These are phyloP conservation scores for Gisinianus flammeolus DNA, from an alignment of 2,888 invertebrate species.

Conservation along the genomic window DNA sequence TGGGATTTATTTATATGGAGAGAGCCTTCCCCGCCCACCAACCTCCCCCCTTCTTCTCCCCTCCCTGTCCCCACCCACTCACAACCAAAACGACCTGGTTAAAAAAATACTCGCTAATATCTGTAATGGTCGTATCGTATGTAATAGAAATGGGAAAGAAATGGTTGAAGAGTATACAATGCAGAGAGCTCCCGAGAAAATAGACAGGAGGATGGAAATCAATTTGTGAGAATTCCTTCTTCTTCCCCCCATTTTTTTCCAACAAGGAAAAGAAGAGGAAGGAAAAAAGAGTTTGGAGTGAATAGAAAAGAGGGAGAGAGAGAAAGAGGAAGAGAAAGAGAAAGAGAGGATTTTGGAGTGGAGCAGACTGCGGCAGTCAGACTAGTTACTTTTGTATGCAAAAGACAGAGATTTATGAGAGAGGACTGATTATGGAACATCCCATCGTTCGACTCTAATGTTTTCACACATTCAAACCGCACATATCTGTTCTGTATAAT, in stretches of 20 bases:
- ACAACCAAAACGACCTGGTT: no score
- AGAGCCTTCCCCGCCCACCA: no score
- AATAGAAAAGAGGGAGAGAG: not conserved
- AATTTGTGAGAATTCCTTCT: slow-evolving; percentile 40
- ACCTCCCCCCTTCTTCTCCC: not conserved
- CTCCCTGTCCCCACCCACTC: not conserved
- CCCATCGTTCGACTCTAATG: slow-evolving; percentile 54
- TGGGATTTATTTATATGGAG: no score
- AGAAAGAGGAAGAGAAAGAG: no score
- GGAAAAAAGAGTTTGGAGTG: not conserved
- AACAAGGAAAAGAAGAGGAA: not conserved
- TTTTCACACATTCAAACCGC: slow-evolving; percentile 52
- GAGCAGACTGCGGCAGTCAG: slow-evolving; percentile 42
- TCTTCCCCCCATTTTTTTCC: not conserved
- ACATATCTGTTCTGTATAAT: slow-evolving; percentile 12
- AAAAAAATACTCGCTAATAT: no score
- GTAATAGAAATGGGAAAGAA: not conserved
- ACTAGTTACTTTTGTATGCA: slow-evolving; percentile 47
- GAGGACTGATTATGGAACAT: slow-evolving; percentile 51
- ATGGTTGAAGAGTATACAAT: not conserved
- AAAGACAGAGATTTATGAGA: slow-evolving; percentile 59
- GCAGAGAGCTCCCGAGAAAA: no score
- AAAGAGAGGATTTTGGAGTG: no score
- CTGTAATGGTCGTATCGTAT: no score
- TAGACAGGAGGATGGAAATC: slow-evolving; percentile 40